A percentile compares a stretch with the other conserved stretches of the same genome.
These are phyloP conservation scores for Mastomys natalensis DNA, from an alignment of 2,113 vertebrate species.

Conservation along the genomic window DNA sequence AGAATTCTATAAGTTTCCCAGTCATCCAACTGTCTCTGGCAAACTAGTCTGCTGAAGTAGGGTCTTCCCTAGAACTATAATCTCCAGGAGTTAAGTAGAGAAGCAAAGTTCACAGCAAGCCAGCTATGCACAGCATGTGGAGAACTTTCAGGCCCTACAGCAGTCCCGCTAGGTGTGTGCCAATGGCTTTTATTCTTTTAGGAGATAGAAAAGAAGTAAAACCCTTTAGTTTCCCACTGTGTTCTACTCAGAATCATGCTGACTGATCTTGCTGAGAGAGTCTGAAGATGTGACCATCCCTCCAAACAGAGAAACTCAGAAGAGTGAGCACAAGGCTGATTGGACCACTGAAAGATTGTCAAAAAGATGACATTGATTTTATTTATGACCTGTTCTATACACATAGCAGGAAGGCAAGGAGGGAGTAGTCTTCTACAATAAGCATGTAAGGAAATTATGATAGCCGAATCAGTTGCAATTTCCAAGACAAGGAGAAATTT, in stretches of 20 bases:
- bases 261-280: neutral
- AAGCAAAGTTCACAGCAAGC: neutral
- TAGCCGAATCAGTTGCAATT: neutral
- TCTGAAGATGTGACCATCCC: neutral
- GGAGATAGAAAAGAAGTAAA: neutral
- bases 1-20: neutral
- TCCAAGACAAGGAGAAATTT: neutral
- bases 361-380: neutral
- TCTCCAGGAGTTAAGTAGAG: neutral
- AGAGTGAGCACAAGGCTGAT: neutral
- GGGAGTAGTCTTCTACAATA: neutral
- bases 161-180: neutral
- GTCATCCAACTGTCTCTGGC: neutral
- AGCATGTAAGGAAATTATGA: neutral
- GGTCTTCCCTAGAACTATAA: neutral
- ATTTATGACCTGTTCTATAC: neutral
- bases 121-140: too few relatives aligned
- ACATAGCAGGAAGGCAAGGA: neutral
- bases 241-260: neutral
- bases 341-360: neutral
- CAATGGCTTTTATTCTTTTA: slow-evolving; percentile 3
- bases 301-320: slow-evolving; percentile 8
- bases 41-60: neutral
- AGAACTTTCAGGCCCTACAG: neutral
- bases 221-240: neutral